These are phyloP conservation scores for Telenomus remus DNA, from an alignment of 1,140 invertebrate genomes.

Conservation along the genomic window DNA sequence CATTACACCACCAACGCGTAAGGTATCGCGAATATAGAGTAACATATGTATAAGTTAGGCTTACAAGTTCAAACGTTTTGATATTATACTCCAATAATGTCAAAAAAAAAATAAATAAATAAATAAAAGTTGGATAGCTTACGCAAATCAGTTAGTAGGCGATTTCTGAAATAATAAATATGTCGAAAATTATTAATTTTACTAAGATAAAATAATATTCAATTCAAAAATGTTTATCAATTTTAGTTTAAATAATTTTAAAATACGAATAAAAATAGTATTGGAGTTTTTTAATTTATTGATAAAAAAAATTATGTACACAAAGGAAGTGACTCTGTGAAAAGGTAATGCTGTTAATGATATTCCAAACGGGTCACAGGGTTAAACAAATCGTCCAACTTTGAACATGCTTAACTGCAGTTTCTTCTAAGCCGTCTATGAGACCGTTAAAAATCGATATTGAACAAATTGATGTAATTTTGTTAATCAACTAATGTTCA, in stretches of 20 bases:
- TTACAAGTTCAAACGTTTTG: no score
- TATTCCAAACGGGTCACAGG: constrained; percentile 61
- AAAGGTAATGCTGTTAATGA: constrained; percentile 40
- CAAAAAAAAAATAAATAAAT: no score
- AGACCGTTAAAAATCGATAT: constrained; percentile 5
- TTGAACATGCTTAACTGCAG: constrained; percentile 35
- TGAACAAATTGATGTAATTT: neutral
- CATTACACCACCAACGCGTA: constrained; percentile 82
- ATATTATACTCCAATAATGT: no score
- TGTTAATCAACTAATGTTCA: neutral
- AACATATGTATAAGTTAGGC: no score
- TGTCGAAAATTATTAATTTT: no score
- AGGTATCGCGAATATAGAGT: neutral
- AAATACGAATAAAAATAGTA: neutral
- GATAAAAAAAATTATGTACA: neutral
- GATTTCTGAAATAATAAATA: no score
- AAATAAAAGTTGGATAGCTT: no score
- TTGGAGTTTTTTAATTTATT: neutral
- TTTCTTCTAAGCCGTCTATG: constrained; percentile 35
- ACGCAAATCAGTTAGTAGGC: no score
- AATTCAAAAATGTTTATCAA: no score
- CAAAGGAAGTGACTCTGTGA: constrained; percentile 68
- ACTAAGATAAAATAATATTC: no score
- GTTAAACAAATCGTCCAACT: constrained; percentile 57
- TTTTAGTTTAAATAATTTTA: neutral